Evolutionary conservation across 2,888 invertebrate species (phyloP).

Genomic region (Aspidiotus destructor): DNA sequence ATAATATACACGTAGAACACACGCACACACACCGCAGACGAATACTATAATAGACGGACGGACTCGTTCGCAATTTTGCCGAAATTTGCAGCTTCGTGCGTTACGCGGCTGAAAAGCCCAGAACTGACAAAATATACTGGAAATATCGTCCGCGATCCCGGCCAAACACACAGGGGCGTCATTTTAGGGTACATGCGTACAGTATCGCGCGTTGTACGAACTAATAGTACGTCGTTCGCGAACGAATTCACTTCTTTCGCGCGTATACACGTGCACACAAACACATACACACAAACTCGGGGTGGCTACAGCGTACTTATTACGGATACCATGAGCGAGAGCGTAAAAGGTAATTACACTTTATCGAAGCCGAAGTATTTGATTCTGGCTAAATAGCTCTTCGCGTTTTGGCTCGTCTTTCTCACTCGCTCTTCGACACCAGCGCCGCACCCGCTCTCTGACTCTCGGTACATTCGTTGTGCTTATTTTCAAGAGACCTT

Average conservation of each 20-base stretch:
- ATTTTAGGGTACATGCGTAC: slow-evolving; percentile 29
- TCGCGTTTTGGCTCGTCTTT: slow-evolving; percentile 11
- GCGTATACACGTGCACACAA: background rate
- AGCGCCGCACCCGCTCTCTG: background rate
- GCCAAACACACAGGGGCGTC: slow-evolving; percentile 32
- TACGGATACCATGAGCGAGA: slow-evolving; percentile 2
- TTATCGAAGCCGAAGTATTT: slow-evolving; percentile 2
- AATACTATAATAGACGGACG: slow-evolving; percentile 17
- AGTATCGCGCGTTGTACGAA: background rate
- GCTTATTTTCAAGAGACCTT: background rate
- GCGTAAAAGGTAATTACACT: background rate
- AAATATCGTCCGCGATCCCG: slow-evolving; percentile 29
- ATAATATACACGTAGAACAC: too few species aligned
- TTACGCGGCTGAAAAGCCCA: slow-evolving; percentile 29
- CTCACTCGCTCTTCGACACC: background rate
- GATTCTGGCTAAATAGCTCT: background rate
- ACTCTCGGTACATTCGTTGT: background rate
- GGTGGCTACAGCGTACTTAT: background rate
- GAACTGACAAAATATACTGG: slow-evolving; percentile 31
- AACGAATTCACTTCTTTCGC: slow-evolving; percentile 10
- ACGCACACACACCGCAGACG: slow-evolving; percentile 4
- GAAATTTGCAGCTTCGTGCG: slow-evolving; percentile 22
- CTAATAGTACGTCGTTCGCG: slow-evolving; percentile 22
- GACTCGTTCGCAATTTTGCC: slow-evolving; percentile 26
- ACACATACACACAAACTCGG: background rate